Percentiles rank a stretch among this genome's conserved stretches.
Evolutionary conservation across 2,888 invertebrate genomes (phyloP).

Genomic region (Cerceris ruficornis): DNA sequence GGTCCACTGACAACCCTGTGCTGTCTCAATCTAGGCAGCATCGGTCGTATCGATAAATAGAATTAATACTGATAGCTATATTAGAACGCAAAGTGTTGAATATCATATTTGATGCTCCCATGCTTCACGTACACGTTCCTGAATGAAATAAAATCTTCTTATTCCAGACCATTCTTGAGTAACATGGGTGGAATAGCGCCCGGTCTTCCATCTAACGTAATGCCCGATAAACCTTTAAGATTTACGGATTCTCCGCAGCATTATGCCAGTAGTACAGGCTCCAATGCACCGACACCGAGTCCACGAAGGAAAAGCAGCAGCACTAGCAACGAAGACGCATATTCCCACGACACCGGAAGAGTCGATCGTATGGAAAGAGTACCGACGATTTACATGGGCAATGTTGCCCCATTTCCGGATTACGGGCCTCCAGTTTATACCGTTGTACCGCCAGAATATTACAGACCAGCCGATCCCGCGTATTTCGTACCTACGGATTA

Average conservation of each 20-base stretch:
- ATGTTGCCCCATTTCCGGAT: conserved; percentile 73
- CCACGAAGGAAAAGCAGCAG: conserved; percentile 89
- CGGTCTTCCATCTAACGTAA: conserved; percentile 72
- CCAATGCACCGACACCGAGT: conserved; percentile 86
- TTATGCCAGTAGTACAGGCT: conserved; percentile 83
- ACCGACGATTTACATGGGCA: conserved; percentile 77
- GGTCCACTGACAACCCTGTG: background rate
- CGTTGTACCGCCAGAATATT: conserved; percentile 74
- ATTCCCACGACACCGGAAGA: conserved; percentile 78
- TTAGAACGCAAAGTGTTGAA: too few species aligned
- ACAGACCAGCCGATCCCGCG: conserved; percentile 73
- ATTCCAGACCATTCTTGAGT: conserved; percentile 76
- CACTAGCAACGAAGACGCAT: conserved; percentile 86
- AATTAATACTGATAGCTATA: background rate
- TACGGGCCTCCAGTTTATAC: conserved; percentile 77
- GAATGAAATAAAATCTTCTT: conserved; percentile 1
- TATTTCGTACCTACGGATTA: conserved; percentile 76
- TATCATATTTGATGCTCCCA: too few species aligned
- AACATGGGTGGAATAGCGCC: conserved; percentile 78
- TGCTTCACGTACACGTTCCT: too few species aligned
- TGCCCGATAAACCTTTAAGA: conserved; percentile 84
- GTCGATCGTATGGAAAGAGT: conserved; percentile 74
- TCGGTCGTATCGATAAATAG: background rate
- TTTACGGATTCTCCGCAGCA: conserved; percentile 90
- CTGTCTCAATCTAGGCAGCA: background rate